A percentile compares a stretch with the other conserved stretches of the same genome.
phyloP scores from a whole-genome alignment of 2,797 vertebrate species.

The Ceyx erithaca region DNA sequence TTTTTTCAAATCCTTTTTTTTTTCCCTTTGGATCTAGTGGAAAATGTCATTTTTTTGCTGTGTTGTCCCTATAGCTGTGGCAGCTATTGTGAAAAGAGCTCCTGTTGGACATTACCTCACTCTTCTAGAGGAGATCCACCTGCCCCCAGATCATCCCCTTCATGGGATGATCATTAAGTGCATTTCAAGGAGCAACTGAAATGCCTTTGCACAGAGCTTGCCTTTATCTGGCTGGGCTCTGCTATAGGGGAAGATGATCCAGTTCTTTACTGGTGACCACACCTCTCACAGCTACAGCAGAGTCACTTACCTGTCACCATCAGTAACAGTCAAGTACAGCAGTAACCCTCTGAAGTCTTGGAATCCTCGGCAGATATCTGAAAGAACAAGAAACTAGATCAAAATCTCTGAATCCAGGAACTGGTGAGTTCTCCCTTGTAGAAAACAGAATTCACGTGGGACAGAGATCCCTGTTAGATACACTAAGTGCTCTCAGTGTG shows the following conservation, averaged over 20 bases:
- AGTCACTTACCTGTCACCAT: not conserved
- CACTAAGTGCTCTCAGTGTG: not conserved
- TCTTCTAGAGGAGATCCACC: not conserved
- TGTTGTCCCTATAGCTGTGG: not conserved
- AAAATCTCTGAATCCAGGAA: not conserved
- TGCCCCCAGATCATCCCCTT: not conserved
- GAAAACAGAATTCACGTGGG: not conserved
- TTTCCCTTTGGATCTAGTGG: not conserved
- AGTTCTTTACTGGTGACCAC: not conserved
- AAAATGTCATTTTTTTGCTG: not conserved
- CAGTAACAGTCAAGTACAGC: not conserved
- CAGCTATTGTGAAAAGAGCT: not conserved
- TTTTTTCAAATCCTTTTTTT: not conserved
- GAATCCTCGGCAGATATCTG: not conserved
- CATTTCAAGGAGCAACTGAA: not conserved
- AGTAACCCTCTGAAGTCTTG: not conserved
- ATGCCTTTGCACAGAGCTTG: rapidly evolving
- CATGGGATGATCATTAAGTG: not conserved
- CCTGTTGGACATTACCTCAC: not conserved
- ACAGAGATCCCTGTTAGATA: not conserved
- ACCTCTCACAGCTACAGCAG: not conserved
- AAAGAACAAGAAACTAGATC: not conserved
- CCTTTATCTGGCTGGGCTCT: not conserved
- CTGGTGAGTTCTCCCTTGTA: not conserved
- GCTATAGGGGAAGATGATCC: not conserved